Base-by-base conservation (phyloP, 1,140 invertebrate genomes). In the Rhyacophila brunnea region DNA sequence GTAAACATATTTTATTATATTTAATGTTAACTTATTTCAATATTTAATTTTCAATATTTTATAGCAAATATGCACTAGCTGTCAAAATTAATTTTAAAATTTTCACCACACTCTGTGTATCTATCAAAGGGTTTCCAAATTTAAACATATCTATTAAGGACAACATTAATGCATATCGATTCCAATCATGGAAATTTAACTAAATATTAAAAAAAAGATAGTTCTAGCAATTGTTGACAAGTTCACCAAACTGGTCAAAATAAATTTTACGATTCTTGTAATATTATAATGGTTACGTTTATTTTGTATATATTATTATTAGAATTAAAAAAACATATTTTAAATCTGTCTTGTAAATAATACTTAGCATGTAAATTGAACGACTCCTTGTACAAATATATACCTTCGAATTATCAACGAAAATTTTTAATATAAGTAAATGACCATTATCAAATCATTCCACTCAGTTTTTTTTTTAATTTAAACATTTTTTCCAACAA, bases 361-460 rank as follows among this genome's bases (percentile, higher is more conserved):
- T n/a, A 20, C 36, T 49, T 50, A 40, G 28, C 44, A 46, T 59
- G 40, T 59, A 60, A 20, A 52, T 42, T 36, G 46, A 61, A 56
- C 51, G 32, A 57, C 38, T 64, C 38, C 45, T 45, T 64, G 62
- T 64, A 64, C 62, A 64, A 64, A 64, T 56, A 47, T 9, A 36
- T 55, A 60, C 47, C 47, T 54, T 57, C 62, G 62, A 56, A 64
- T 47, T 58, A 59, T 58, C 62, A 64, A 64, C 62, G 62, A 64
- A 64, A 50, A 48, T 49, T 50, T 53, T 62, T 52, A 54, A 17
- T n/a, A 32, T 54, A 54, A 54, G 51, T 11, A 15, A 28, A 45
- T 10, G 51, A 54, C 51, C 51, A 54, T 2, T 9, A 40, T 40
- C 15, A 5, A 40, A 40, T 15, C 38, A 40, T 40, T 40, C 38